Conservation (phyloP, 2,113 vertebrate species). For the Myanophis thanlyinensis region DNA sequence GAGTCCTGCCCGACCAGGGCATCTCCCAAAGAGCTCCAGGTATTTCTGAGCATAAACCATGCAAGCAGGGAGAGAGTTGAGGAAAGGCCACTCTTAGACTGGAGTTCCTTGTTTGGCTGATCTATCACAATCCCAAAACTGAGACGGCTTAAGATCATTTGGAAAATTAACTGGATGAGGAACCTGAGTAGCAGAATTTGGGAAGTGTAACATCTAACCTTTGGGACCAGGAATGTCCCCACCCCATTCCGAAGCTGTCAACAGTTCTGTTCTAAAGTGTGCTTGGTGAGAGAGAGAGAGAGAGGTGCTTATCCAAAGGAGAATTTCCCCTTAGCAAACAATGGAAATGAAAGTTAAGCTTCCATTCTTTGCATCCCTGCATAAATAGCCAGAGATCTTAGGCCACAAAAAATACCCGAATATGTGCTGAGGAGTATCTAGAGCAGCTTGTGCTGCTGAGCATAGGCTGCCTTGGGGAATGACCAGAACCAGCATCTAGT, state of each 20-base stretch:
- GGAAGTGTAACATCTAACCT: background rate
- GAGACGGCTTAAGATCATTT: background rate
- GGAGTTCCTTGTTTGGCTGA: background rate
- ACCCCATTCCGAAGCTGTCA: background rate
- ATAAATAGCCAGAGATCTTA: background rate
- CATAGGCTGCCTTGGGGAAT: background rate
- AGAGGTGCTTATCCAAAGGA: background rate
- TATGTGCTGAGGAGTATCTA: background rate
- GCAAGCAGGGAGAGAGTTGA: background rate
- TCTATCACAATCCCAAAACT: background rate
- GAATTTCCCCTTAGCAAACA: background rate
- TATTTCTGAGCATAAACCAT: constrained; percentile 22
- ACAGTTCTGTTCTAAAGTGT: background rate
- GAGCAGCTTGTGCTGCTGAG: background rate
- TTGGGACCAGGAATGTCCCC: background rate
- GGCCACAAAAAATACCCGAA: background rate
- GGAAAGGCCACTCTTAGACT: background rate
- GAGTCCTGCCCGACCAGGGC: constrained; percentile 76
- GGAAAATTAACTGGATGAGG: background rate
- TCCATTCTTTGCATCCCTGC: background rate
- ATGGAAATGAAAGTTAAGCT: background rate
- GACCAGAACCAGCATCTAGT: background rate
- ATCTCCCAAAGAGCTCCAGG: constrained; percentile 63
- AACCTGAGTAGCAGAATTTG: background rate
- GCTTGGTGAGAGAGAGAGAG: background rate